These are phyloP conservation scores for Halichoeres trimaculatus DNA, from an alignment of 2,113 vertebrate genomes.

Conservation along the genomic window DNA sequence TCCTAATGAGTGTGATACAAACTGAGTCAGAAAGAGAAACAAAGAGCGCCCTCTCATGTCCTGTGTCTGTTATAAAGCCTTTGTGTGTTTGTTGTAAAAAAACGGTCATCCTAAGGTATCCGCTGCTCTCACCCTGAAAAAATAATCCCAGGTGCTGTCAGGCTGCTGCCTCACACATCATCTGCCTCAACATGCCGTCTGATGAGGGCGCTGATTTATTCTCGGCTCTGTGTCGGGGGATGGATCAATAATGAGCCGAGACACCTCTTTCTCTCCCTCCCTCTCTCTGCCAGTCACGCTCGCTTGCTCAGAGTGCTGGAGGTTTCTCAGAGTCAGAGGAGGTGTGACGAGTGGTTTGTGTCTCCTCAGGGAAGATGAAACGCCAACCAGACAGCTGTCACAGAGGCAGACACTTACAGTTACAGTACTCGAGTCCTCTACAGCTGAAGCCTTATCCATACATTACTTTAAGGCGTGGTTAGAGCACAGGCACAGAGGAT, in stretches of 20 bases:
- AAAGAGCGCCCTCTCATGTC: constrained; percentile 74
- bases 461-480: no score
- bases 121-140: constrained; percentile 35
- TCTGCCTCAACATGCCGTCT: constrained; percentile 48
- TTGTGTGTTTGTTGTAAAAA: neutral
- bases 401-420: constrained; percentile 21
- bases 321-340: constrained; percentile 15
- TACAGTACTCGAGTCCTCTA: constrained; percentile 7
- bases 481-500: no score
- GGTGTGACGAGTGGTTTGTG: constrained; percentile 33
- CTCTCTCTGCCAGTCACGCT: neutral
- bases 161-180: constrained; percentile 50
- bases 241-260: constrained; percentile 58
- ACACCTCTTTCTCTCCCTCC: constrained; percentile 33
- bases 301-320: constrained; percentile 2
- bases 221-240: constrained; percentile 39
- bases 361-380: no score
- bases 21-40: constrained; percentile 13
- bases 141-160: constrained; percentile 33
- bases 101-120: constrained; percentile 14
- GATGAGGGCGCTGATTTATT: constrained; percentile 47
- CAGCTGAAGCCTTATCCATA: neutral
- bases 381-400: no score
- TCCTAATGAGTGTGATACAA: neutral
- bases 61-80: constrained; percentile 29